These are phyloP conservation scores for Pangasius mekongensis DNA, from an alignment of 2,797 vertebrate genomes.

Conservation along the genomic window DNA sequence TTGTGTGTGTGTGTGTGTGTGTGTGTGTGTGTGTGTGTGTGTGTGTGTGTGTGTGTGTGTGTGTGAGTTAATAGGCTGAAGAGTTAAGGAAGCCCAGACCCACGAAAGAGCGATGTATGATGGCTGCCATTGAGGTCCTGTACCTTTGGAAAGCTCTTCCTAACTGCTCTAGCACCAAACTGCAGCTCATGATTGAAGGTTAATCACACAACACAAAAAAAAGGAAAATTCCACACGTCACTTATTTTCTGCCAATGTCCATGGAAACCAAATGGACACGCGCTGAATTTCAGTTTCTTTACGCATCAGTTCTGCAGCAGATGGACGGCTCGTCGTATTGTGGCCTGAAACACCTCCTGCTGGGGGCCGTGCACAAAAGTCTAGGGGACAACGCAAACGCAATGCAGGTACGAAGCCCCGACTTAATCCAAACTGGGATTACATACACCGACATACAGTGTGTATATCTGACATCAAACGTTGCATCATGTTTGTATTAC, in stretches of 20 bases:
- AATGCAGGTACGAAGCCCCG: constrained; percentile 78
- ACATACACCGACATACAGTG: no score
- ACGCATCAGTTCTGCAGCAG: constrained; percentile 82
- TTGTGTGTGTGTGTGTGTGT: not conserved
- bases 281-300: not conserved
- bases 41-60: constrained; percentile 8
- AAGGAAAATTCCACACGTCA: not conserved
- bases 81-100: constrained; percentile 83
- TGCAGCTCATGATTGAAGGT: constrained; percentile 93
- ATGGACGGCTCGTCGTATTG: constrained; percentile 81
- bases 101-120: constrained; percentile 84
- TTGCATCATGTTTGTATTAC: not conserved
- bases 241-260: not conserved
- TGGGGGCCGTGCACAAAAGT: constrained; percentile 92
- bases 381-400: constrained; percentile 89
- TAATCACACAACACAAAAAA: not conserved
- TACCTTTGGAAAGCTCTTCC: constrained; percentile 96
- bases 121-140: constrained; percentile 91
- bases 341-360: constrained; percentile 90
- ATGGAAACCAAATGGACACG: not conserved
- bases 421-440: not conserved
- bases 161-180: constrained; percentile 87
- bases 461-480: not conserved
- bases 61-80: constrained; percentile 79
- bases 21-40: not conserved